phyloP scores from a whole-genome alignment of 2,888 invertebrate genomes.

The Papilio demoleus region DNA sequence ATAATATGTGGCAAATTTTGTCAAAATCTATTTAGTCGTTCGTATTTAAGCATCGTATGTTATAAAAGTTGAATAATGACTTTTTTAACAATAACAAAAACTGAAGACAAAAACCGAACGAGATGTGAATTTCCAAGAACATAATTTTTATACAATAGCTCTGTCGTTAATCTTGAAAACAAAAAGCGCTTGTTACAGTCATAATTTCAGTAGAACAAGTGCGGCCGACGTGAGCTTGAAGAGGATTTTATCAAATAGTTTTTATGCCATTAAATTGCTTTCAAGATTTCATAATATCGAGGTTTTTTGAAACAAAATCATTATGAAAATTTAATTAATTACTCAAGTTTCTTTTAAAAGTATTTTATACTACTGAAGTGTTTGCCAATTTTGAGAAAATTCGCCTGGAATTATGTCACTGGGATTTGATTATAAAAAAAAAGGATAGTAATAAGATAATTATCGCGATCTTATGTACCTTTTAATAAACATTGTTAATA shows the following conservation, averaged over 20 bases:
- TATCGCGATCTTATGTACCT: too few species aligned
- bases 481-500: too few species aligned
- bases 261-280: slow-evolving; percentile 14
- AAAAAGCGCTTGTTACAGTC: slow-evolving; percentile 68
- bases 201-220: slow-evolving; percentile 76
- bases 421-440: too few species aligned
- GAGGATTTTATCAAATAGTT: slow-evolving; percentile 19
- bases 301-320: background rate
- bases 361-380: too few species aligned
- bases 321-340: background rate
- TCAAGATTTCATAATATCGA: background rate
- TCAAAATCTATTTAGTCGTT: too few species aligned
- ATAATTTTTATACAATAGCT: slow-evolving; percentile 16
- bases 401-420: too few species aligned
- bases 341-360: too few species aligned
- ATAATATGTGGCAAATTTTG: too few species aligned
- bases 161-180: slow-evolving; percentile 80
- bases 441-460: too few species aligned
- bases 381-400: too few species aligned
- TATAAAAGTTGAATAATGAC: background rate
- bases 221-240: slow-evolving; percentile 67
- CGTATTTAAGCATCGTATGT: too few species aligned
- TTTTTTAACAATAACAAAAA: background rate
- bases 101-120: background rate
- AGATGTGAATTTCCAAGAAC: slow-evolving; percentile 21